These are phyloP conservation scores for Phataginus tetradactyla DNA, from an alignment of 2,797 vertebrate genomes.

Conservation along the genomic window DNA sequence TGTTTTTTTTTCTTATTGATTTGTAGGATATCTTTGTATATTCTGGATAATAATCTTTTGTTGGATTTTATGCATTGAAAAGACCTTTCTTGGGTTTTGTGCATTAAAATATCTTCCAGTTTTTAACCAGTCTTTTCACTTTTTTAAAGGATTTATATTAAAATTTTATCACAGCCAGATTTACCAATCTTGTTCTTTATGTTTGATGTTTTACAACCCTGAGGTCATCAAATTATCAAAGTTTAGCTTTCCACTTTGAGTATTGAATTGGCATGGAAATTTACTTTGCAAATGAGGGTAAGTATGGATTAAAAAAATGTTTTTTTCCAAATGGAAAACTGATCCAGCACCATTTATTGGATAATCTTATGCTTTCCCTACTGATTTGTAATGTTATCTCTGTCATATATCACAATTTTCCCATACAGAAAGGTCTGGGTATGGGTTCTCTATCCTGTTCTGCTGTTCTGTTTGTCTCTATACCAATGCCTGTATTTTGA, in stretches of 20 bases:
- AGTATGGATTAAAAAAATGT: not conserved
- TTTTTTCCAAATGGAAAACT: not conserved
- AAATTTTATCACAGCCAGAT: not conserved
- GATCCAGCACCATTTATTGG: not conserved
- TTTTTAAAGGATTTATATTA: constrained; percentile 43
- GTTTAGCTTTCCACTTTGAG: constrained; percentile 12
- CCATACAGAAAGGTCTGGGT: not conserved
- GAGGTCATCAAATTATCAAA: not conserved
- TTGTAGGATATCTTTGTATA: not conserved
- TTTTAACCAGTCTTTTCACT: constrained; percentile 31
- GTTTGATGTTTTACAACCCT: not conserved
- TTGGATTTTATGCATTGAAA: constrained; percentile 3
- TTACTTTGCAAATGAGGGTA: not conserved
- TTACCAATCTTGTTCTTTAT: not conserved
- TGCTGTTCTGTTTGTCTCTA: not conserved
- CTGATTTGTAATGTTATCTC: not conserved
- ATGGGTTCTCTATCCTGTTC: not conserved
- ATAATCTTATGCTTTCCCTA: not conserved
- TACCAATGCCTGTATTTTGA: not conserved
- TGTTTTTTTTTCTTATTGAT: constrained; percentile 4
- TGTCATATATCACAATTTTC: not conserved
- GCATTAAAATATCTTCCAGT: not conserved
- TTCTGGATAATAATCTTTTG: not conserved
- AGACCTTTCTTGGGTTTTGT: not conserved
- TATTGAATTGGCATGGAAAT: not conserved